Percentiles rank a stretch among this genome's conserved stretches.
Conservation (phyloP, 1,140 invertebrate genomes). For the Temnothorax nylanderi region DNA sequence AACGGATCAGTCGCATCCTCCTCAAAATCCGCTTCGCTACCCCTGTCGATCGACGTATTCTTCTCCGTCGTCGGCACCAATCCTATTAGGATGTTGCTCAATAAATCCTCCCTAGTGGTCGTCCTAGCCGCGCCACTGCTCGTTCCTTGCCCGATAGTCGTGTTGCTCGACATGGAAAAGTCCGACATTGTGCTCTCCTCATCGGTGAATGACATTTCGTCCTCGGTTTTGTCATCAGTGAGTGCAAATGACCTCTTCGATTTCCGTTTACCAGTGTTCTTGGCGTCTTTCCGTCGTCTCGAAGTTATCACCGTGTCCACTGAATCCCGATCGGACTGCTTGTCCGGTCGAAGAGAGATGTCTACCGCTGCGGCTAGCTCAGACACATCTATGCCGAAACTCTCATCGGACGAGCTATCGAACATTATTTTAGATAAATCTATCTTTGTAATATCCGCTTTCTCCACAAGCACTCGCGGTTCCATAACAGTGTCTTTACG, state of each 20-base stretch:
- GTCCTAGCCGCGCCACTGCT: neutral
- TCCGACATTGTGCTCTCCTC: constrained; percentile 73
- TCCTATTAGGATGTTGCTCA: constrained; percentile 73
- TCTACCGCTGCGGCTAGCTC: constrained; percentile 77
- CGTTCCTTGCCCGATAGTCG: neutral
- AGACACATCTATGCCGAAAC: constrained; percentile 79
- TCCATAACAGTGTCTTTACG: constrained; percentile 73
- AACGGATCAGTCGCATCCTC: constrained; percentile 35
- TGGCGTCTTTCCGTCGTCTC: constrained; percentile 9
- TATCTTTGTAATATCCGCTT: constrained; percentile 75
- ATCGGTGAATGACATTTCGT: constrained; percentile 63
- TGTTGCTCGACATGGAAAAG: constrained; percentile 68
- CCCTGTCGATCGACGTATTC: constrained; percentile 30
- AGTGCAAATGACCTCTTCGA: constrained; percentile 2
- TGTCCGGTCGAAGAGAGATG: constrained; percentile 78
- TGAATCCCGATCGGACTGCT: constrained; percentile 58
- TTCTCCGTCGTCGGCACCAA: constrained; percentile 61
- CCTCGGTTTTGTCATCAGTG: neutral
- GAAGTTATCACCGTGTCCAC: neutral
- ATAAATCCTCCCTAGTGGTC: constrained; percentile 73
- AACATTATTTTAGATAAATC: constrained; percentile 76
- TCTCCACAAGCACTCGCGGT: constrained; percentile 76
- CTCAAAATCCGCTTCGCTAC: constrained; percentile 53
- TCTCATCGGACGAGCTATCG: constrained; percentile 83
- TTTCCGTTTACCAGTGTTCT: constrained; percentile 12